These are phyloP conservation scores for Antigone vipio DNA, from an alignment of 2,113 vertebrate genomes.

Conservation along the genomic window DNA sequence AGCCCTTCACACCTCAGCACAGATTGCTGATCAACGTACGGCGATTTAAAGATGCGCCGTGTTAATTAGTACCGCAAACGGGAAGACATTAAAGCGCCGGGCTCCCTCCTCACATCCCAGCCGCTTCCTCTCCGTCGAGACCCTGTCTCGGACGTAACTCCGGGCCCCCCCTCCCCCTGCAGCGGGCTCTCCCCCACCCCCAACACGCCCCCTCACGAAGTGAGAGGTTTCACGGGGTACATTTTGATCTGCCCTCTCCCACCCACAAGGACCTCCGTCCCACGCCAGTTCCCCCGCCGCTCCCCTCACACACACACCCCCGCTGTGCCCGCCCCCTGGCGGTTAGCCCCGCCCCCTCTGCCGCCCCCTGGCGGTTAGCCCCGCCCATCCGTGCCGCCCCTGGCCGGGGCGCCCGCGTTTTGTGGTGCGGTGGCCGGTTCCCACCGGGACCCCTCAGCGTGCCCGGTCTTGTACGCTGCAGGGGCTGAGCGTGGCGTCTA, in stretches of 20 bases:
- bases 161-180: not conserved
- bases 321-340: too few species aligned
- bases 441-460: accelerated
- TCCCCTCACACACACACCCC: too few species aligned
- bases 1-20: not conserved
- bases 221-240: not conserved
- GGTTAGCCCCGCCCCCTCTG: too few species aligned
- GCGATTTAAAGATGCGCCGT: accelerated
- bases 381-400: too few species aligned
- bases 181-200: too few species aligned
- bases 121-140: accelerated
- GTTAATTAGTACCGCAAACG: too few species aligned
- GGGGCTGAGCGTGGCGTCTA: not conserved
- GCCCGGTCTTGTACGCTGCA: not conserved
- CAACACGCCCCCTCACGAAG: not conserved
- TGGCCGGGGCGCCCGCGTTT: accelerated
- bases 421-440: accelerated
- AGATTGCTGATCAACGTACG: accelerated
- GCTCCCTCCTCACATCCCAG: too few species aligned
- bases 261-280: accelerated
- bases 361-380: too few species aligned
- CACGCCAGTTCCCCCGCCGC: too few species aligned
- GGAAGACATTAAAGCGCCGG: not conserved
- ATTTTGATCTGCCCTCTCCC: too few species aligned
- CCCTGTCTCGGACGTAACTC: not conserved